phyloP scores from a whole-genome alignment of 1,140 invertebrate species.

The Vollenhovia emeryi region DNA sequence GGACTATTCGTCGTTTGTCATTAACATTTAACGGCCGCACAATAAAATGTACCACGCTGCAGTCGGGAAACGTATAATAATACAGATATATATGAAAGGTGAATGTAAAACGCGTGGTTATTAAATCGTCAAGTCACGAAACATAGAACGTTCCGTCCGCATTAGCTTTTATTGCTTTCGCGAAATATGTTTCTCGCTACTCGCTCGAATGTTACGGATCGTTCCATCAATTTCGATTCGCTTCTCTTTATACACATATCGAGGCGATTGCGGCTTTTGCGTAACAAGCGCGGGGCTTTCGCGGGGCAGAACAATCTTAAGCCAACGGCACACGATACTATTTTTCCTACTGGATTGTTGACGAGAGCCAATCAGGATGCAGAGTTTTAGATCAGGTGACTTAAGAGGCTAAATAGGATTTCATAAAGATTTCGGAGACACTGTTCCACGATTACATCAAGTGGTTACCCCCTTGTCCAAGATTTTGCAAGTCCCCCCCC shows the following conservation, averaged over 20 bases:
- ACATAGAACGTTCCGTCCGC: background rate
- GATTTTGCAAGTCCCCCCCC: too few species aligned
- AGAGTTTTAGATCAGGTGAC: too few species aligned
- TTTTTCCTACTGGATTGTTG: too few species aligned
- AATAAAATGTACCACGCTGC: conserved; percentile 20
- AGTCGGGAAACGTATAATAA: background rate
- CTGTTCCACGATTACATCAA: too few species aligned
- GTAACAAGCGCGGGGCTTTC: too few species aligned
- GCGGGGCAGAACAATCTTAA: too few species aligned
- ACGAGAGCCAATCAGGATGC: too few species aligned
- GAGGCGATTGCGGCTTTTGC: background rate
- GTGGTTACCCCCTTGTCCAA: too few species aligned
- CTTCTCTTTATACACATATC: background rate
- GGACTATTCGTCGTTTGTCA: conserved; percentile 30
- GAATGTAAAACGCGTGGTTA: background rate
- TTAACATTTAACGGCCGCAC: conserved; percentile 50
- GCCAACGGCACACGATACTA: too few species aligned
- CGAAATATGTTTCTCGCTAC: background rate
- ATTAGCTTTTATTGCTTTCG: background rate
- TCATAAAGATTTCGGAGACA: too few species aligned
- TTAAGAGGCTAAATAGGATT: too few species aligned
- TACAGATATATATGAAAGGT: background rate
- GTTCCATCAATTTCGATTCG: background rate
- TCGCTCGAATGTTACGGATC: background rate
- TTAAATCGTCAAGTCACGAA: conserved; percentile 12